Conservation (phyloP, 2,888 invertebrate species). For the Amphipyra tragopoginis region DNA sequence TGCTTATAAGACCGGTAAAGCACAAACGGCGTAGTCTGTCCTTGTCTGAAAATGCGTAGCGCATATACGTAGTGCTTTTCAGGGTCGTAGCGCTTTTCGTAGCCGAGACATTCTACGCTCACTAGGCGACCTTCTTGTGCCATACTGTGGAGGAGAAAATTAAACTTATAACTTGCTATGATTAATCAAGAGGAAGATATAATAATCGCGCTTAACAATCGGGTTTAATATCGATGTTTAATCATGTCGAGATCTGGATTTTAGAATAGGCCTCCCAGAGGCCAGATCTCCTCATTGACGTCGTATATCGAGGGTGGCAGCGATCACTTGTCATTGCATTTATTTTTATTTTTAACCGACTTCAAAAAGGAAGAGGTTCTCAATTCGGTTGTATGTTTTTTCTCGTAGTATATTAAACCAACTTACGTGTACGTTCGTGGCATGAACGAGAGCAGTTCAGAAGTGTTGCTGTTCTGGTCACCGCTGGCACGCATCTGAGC, state of each 20-base stretch:
- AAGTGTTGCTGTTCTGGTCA: slow-evolving; percentile 93
- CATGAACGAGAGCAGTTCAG: slow-evolving; percentile 96
- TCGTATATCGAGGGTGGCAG: no score
- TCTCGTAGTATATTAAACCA: not conserved
- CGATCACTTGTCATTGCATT: no score
- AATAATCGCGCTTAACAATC: no score
- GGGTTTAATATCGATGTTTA: no score
- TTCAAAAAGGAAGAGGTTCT: no score
- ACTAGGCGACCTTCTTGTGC: slow-evolving; percentile 96
- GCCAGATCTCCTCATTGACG: no score
- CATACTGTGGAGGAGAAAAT: slow-evolving; percentile 89
- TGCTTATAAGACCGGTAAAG: slow-evolving; percentile 98
- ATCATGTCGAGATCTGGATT: no score
- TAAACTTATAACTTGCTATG: not conserved
- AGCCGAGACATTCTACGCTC: slow-evolving; percentile 95
- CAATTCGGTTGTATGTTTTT: no score
- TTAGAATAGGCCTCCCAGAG: no score
- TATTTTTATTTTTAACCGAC: no score
- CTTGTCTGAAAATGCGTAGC: slow-evolving; percentile 94
- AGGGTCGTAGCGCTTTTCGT: slow-evolving; percentile 98
- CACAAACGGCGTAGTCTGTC: slow-evolving; percentile 95
- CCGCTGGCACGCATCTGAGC: slow-evolving; percentile 97
- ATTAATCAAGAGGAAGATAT: no score
- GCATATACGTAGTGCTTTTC: slow-evolving; percentile 99
- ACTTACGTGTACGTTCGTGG: slow-evolving; percentile 97